Conservation (phyloP, 2,113 vertebrate genomes). For the Thalassoma bifasciatum region DNA sequence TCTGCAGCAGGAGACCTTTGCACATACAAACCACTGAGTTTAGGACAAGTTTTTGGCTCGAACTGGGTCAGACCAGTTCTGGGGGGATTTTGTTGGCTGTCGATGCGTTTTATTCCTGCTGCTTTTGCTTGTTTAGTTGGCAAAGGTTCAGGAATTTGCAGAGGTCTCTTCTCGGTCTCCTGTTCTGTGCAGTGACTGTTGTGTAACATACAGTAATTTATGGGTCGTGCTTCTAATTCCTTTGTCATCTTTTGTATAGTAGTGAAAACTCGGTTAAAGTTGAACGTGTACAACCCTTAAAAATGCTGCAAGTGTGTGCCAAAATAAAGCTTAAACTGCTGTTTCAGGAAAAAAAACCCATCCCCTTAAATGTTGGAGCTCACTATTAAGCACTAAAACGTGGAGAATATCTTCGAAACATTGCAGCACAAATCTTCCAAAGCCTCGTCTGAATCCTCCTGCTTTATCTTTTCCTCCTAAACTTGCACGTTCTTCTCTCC, state of each 20-base stretch:
- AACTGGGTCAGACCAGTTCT: slow-evolving; percentile 64
- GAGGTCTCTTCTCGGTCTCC: not conserved
- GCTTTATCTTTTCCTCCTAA: slow-evolving; percentile 6
- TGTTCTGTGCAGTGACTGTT: not conserved
- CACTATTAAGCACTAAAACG: too few relatives aligned
- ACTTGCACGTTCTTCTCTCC: slow-evolving; percentile 39
- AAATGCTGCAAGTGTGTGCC: not conserved
- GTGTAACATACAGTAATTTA: slow-evolving; percentile 1
- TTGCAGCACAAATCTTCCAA: not conserved
- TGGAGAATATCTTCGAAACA: not conserved
- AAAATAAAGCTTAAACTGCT: not conserved
- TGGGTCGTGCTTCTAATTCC: slow-evolving; percentile 10
- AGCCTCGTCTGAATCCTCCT: slow-evolving; percentile 6
- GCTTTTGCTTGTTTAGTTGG: slow-evolving; percentile 52
- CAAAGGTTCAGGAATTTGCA: slow-evolving; percentile 41
- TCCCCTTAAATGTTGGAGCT: not conserved
- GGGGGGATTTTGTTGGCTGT: slow-evolving; percentile 48
- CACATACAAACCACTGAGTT: slow-evolving; percentile 30
- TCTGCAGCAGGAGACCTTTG: slow-evolving; percentile 56
- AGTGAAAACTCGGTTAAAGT: not conserved
- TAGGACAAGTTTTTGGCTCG: slow-evolving; percentile 19
- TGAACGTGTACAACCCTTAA: not conserved
- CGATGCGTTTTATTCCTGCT: slow-evolving; percentile 22
- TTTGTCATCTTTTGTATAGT: not conserved
- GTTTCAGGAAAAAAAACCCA: not conserved